Percentiles rank a stretch among this genome's conserved stretches.
phyloP scores from a whole-genome alignment of 1,140 invertebrate species.

The Theocolax elegans region DNA sequence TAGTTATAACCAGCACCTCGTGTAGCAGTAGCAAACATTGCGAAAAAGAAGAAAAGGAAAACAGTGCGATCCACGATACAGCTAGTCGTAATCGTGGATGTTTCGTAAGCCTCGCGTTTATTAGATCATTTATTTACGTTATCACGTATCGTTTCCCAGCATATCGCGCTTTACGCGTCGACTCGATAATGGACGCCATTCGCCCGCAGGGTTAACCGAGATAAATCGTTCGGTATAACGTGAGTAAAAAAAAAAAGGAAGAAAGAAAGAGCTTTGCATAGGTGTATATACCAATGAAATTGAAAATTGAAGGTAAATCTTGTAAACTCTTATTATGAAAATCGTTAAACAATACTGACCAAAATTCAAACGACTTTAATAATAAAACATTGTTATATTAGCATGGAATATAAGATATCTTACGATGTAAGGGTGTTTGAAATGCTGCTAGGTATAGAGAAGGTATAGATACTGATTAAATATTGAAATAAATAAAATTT shows the following conservation, averaged over 20 bases:
- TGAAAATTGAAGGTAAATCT: not conserved
- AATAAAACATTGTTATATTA: too few relatives aligned
- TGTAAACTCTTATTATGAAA: not conserved
- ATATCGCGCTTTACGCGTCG: not conserved
- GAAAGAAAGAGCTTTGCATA: not conserved
- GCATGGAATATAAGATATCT: too few relatives aligned
- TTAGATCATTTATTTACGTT: slow-evolving; percentile 33
- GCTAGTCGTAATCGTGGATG: not conserved
- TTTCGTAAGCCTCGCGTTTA: slow-evolving; percentile 21
- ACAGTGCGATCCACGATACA: not conserved
- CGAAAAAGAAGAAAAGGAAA: slow-evolving; percentile 17
- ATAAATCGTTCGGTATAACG: slow-evolving; percentile 14
- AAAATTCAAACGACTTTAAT: too few relatives aligned
- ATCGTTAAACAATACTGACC: too few relatives aligned
- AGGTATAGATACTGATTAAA: too few relatives aligned
- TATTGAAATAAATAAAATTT: too few relatives aligned
- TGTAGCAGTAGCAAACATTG: slow-evolving; percentile 15
- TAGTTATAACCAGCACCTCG: too few relatives aligned
- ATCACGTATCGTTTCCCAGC: slow-evolving; percentile 15
- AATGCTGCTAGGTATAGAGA: too few relatives aligned
- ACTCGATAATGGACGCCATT: slow-evolving; percentile 8
- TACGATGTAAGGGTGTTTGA: too few relatives aligned
- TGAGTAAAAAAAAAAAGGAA: not conserved
- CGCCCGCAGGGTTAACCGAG: not conserved
- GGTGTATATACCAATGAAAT: not conserved